phyloP scores from a whole-genome alignment of 2,888 invertebrate species.

The Mythimna impura region DNA sequence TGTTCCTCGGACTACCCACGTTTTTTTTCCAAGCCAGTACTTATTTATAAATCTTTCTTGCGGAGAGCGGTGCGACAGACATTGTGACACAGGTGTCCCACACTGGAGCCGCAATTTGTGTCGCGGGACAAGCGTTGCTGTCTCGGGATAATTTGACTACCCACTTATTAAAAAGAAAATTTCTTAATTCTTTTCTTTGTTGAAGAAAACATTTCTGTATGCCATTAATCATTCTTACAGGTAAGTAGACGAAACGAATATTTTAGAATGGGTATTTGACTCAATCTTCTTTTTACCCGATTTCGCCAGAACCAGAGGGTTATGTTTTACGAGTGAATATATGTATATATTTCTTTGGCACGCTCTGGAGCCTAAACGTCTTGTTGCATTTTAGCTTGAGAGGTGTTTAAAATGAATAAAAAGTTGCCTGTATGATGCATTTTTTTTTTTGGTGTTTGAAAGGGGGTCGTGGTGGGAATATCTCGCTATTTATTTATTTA shows the following conservation, averaged over 20 bases:
- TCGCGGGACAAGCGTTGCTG: conserved; percentile 40
- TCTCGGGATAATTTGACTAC: conserved; percentile 50
- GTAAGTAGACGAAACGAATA: not conserved
- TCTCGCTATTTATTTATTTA: no score
- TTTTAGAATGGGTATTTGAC: no score
- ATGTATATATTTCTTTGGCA: no score
- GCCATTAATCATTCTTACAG: not conserved
- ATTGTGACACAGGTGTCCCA: conserved; percentile 57
- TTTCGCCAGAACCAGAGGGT: no score
- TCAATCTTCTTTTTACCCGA: no score
- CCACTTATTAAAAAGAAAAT: conserved; percentile 44
- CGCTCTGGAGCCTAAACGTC: no score
- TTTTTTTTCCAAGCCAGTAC: conserved; percentile 7
- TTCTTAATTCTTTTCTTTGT: conserved; percentile 18
- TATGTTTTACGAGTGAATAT: no score
- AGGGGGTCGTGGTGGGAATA: no score
- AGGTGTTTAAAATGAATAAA: no score
- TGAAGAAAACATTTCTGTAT: not conserved
- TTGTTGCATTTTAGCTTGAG: no score
- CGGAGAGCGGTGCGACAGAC: conserved; percentile 34
- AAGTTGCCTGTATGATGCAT: no score
- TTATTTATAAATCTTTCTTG: conserved; percentile 38
- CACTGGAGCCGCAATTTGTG: conserved; percentile 54
- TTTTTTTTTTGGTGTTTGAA: no score
- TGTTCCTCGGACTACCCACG: not conserved